These are phyloP conservation scores for Scaptomyza reducta DNA, from an alignment of 2,888 invertebrate genomes.

Conservation along the genomic window DNA sequence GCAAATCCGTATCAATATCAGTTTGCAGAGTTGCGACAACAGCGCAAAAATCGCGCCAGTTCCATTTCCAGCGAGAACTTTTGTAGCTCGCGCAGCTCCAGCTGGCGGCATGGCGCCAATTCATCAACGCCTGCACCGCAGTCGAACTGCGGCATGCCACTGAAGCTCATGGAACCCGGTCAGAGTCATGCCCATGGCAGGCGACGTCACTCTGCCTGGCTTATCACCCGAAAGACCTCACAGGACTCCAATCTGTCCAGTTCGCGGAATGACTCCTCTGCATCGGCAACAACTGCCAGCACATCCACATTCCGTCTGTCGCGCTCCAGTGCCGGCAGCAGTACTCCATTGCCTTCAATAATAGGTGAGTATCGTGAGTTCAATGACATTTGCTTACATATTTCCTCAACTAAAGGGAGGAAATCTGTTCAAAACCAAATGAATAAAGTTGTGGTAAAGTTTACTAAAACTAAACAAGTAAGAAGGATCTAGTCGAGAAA, in stretches of 20 bases:
- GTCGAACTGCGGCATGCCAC: slow-evolving; percentile 87
- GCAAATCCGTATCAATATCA: slow-evolving; percentile 90
- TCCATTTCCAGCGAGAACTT: slow-evolving; percentile 96
- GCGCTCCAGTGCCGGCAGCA: slow-evolving; percentile 89
- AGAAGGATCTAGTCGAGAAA: too few relatives aligned
- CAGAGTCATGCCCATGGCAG: slow-evolving; percentile 84
- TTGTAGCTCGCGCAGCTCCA: slow-evolving; percentile 94
- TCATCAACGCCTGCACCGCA: slow-evolving; percentile 66
- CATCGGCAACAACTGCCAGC: slow-evolving; percentile 94
- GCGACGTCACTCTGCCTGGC: slow-evolving; percentile 93
- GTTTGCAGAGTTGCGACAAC: slow-evolving; percentile 89
- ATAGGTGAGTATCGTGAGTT: slow-evolving; percentile 64
- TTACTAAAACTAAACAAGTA: too few relatives aligned
- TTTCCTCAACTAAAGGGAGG: background rate
- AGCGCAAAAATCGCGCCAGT: slow-evolving; percentile 90
- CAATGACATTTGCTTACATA: background rate
- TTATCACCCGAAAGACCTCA: slow-evolving; percentile 95
- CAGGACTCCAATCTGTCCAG: slow-evolving; percentile 96
- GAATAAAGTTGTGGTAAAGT: too few relatives aligned
- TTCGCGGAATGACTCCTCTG: slow-evolving; percentile 95
- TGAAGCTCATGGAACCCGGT: slow-evolving; percentile 88
- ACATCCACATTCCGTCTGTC: slow-evolving; percentile 96
- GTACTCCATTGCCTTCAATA: slow-evolving; percentile 84
- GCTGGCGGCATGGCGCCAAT: slow-evolving; percentile 91
- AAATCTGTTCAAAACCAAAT: too few relatives aligned